Evolutionary conservation across 2,797 vertebrate genomes (phyloP), one percentile per base, ranked within the genome.

Genomic region (Halcyon badia): DNA sequence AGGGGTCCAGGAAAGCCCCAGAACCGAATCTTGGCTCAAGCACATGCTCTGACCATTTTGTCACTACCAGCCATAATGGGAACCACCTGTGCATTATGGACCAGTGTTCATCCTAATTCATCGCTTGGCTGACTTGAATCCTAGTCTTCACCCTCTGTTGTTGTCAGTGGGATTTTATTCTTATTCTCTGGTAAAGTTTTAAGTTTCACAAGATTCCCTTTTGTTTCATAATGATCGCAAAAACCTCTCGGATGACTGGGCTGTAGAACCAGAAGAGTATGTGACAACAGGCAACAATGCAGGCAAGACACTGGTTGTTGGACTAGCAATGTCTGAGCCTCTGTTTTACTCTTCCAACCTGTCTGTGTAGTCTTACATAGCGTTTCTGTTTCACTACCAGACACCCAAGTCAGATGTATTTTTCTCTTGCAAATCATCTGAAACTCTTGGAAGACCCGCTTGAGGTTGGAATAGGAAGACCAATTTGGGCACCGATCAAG

Each of bases 191-290:
- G 2, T 7, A n/a, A 93, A n/a, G 4, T 35, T 35, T 64, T 4
- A 85, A 41, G 3, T 65, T 81, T 52, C 42, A 57, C 14, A 75
- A 54, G 15, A 31, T 71, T 71, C 12, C 9, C 2, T 41, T 86
- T 78, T 65, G 24, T 65, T 95, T 68, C 31, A 8, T n/a, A 60
- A 33, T 16, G 46, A 25, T 6, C 64, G 20, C 22, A 70, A 75
- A 52, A 82, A 2, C 3, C 0, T 1, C 28, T 76, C 0, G 2
- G 16, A 15, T 57, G 42, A 31, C 25, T 17, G 24, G 49, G 15
- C 33, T 79, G 37, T 65, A 69, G 54, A 49, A n/a, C 12, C 14
- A 61, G 49, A 72, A 30, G 6, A 20, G 7, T 30, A 24, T 2
- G 5, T 6, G 21, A 48, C 14, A 41, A 26, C 1, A 4, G 49